Conservation (phyloP, 2,797 vertebrate species). For the Cossypha niveicapilla region DNA sequence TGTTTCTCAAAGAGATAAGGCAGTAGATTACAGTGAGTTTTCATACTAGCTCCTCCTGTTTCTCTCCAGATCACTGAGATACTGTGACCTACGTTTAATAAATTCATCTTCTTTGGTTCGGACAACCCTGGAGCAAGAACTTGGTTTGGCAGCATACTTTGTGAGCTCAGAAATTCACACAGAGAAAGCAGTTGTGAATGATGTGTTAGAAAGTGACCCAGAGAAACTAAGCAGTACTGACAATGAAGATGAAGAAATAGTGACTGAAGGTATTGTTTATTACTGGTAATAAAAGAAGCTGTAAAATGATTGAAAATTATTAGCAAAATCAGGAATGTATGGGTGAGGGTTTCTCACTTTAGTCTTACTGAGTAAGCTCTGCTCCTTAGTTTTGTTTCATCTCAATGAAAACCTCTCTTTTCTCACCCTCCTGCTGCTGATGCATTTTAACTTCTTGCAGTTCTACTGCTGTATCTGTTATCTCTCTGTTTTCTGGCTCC, state of each 20-base stretch:
- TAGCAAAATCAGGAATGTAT: not conserved
- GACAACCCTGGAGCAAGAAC: constrained; percentile 91
- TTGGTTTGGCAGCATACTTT: constrained; percentile 91
- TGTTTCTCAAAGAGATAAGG: not conserved
- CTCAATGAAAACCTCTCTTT: not conserved
- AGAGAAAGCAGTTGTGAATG: constrained; percentile 77
- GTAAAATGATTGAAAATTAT: not conserved
- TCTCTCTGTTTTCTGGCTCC: not conserved
- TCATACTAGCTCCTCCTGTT: not conserved
- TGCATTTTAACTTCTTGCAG: not conserved
- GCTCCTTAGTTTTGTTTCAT: not conserved
- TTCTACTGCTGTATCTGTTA: not conserved
- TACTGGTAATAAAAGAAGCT: not conserved
- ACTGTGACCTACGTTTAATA: constrained; percentile 93
- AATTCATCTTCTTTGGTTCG: constrained; percentile 91
- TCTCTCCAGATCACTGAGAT: constrained; percentile 86
- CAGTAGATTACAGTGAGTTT: not conserved
- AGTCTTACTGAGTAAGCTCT: not conserved
- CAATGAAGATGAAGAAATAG: constrained; percentile 88
- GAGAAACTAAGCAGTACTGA: constrained; percentile 94
- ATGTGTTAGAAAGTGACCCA: constrained; percentile 88
- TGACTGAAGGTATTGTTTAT: constrained; percentile 78
- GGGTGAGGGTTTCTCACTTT: not conserved
- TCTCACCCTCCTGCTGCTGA: not conserved
- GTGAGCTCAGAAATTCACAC: constrained; percentile 78